Evolutionary conservation across 2,113 vertebrate species (phyloP), one percentile per base, ranked within the genome.

Genomic region (Blennius ocellaris): DNA sequence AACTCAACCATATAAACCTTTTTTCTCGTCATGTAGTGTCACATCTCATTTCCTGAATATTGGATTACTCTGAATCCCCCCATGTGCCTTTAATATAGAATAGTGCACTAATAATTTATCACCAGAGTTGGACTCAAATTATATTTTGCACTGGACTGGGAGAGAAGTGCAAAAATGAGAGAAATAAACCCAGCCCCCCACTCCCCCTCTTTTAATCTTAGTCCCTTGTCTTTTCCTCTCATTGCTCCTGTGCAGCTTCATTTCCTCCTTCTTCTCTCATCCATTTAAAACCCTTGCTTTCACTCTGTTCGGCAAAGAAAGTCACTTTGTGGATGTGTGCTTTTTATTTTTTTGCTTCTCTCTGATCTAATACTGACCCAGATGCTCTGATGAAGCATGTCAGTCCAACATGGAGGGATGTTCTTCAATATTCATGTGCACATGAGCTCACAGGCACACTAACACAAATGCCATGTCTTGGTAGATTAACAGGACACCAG

Each of bases 351-450:
- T 6, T 50, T 39, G 17, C 30, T n/a, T 30, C 73, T 67, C 59
- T 70, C 55, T 14, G 11, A 81, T 87, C 86, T 87, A 62, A 53
- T 21, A 39, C 65, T 92, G 89, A 90, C 91, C 91, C 82, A 91
- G 79, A 90, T 91, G 85, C 75, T 81, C 87, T 87, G 78, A 88
- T 89, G 85, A 89, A 86, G 78, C 82, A 63, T 90, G 89, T 90
- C 86, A 80, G 69, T 74, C 56, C 75, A 81, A 69, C 72, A 62
- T 74, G 80, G 47, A 70, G 66, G 3, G 56, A 91, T 87, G 84
- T 85, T 86, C 75, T 86, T 75, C 63, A 87, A 89, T 89, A 76
- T 71, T 40, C 66, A 75, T 58, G 74, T 54, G 52, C 38, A 69
- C 55, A 49, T 12, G 40, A 52, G 57, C 65, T 57, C 52, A 12